These are phyloP conservation scores for Cryptocephalus moraei DNA, from an alignment of 2,888 invertebrate species.

Conservation along the genomic window DNA sequence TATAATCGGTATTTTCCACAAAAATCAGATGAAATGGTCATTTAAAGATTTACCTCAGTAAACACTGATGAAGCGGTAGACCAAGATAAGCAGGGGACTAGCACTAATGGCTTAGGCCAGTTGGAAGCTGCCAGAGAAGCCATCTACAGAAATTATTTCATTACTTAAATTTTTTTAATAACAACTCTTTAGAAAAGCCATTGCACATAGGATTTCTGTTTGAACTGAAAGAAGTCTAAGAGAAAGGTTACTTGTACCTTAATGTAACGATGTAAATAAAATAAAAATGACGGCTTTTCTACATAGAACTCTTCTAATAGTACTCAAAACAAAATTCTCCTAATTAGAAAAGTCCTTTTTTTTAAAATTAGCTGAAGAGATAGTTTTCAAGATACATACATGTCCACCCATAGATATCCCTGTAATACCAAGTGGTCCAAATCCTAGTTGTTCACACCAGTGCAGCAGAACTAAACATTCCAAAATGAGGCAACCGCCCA, in stretches of 20 bases:
- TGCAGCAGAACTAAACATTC: constrained; percentile 86
- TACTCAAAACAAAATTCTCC: too few relatives aligned
- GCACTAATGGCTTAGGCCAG: constrained; percentile 87
- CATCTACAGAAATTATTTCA: constrained; percentile 59
- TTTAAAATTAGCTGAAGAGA: too few relatives aligned
- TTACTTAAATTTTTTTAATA: neutral
- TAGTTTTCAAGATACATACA: constrained; percentile 48
- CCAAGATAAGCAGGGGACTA: constrained; percentile 96
- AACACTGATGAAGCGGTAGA: constrained; percentile 94
- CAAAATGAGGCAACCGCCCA: constrained; percentile 94
- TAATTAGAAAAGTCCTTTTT: too few relatives aligned
- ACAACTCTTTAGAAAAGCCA: neutral
- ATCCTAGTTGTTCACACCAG: constrained; percentile 87
- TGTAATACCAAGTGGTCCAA: constrained; percentile 87
- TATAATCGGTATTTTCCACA: neutral
- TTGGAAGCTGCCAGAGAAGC: constrained; percentile 93
- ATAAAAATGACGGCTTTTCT: neutral
- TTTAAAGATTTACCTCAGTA: constrained; percentile 54
- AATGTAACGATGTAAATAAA: neutral
- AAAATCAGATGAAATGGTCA: neutral
- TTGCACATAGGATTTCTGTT: neutral
- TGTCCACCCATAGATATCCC: constrained; percentile 98
- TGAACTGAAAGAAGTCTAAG: neutral
- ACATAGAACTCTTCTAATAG: too few relatives aligned
- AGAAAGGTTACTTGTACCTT: neutral